Conservation (phyloP, 2,888 invertebrate genomes). For the Muscina levida region DNA sequence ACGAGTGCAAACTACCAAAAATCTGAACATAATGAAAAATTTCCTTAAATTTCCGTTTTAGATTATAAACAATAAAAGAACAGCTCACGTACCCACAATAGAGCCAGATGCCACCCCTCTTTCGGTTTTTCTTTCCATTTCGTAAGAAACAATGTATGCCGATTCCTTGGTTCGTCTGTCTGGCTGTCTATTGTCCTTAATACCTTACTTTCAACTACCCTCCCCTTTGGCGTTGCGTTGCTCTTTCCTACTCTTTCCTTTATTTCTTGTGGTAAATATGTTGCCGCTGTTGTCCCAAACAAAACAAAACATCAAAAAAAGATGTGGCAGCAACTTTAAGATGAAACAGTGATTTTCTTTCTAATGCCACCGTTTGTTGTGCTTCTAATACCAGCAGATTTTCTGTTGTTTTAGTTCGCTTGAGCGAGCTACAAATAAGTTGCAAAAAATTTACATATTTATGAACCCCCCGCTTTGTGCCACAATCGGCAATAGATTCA, state of each 20-base stretch:
- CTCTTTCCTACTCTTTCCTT: not conserved
- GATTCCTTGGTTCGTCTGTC: not conserved
- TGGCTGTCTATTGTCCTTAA: not conserved
- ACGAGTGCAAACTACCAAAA: constrained; percentile 11
- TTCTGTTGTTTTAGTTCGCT: constrained; percentile 15
- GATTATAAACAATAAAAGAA: constrained; percentile 44
- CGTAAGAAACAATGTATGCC: too few species aligned
- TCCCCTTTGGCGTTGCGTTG: not conserved
- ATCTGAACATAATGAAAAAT: constrained; percentile 50
- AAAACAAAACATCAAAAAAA: too few species aligned
- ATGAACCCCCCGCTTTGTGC: constrained; percentile 53
- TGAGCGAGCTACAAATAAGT: constrained; percentile 59
- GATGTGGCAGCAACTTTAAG: constrained; percentile 45
- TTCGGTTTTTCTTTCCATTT: too few species aligned
- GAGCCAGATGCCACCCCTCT: not conserved
- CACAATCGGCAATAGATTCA: not conserved
- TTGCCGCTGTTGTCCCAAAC: not conserved
- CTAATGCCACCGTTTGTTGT: constrained; percentile 45
- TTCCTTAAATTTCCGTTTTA: constrained; percentile 58
- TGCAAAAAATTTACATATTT: constrained; percentile 66
- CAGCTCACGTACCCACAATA: constrained; percentile 28
- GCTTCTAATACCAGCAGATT: not conserved
- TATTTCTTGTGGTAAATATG: not conserved
- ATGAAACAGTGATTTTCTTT: constrained; percentile 52
- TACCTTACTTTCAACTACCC: not conserved